These are phyloP conservation scores for Aurelia sp. DNA, from an alignment of 30 jellyfish, hydroid and myxozoan species.

Conservation along the genomic window DNA sequence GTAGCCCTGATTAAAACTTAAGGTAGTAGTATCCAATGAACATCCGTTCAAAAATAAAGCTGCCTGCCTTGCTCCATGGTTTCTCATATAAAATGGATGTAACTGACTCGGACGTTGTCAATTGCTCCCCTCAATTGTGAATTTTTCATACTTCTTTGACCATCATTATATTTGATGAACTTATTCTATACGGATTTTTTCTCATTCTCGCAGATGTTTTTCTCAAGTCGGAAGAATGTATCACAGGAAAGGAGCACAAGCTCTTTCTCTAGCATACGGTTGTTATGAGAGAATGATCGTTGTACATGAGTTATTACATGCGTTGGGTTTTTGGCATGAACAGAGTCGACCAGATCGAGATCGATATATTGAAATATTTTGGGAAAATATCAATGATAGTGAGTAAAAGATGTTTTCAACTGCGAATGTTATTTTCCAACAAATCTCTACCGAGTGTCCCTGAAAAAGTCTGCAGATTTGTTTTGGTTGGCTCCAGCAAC, in stretches of 20 bases:
- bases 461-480: background rate
- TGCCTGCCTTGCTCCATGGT: too few relatives aligned
- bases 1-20: too few relatives aligned
- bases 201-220: conserved; percentile 43
- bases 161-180: background rate
- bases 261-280: conserved; percentile 35
- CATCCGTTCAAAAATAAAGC: too few relatives aligned
- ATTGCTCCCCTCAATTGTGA: too few relatives aligned
- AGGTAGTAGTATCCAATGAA: too few relatives aligned
- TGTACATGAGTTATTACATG: conserved; percentile 68
- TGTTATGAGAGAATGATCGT: conserved; percentile 25
- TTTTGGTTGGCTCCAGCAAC: too few relatives aligned
- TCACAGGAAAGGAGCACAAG: conserved; percentile 45
- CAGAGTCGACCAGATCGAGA: conserved; percentile 81
- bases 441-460: background rate
- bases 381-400: conserved; percentile 76
- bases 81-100: too few relatives aligned
- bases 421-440: too few relatives aligned
- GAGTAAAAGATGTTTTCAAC: background rate
- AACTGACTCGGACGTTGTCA: too few relatives aligned
- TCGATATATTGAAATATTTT: conserved; percentile 55
- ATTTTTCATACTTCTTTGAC: too few relatives aligned
- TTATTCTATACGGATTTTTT: background rate
- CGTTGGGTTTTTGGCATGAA: conserved; percentile 76
- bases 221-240: conserved; percentile 55